Evolutionary conservation across 2,113 vertebrate species (phyloP).

Genomic region (Hassar affinis): DNA sequence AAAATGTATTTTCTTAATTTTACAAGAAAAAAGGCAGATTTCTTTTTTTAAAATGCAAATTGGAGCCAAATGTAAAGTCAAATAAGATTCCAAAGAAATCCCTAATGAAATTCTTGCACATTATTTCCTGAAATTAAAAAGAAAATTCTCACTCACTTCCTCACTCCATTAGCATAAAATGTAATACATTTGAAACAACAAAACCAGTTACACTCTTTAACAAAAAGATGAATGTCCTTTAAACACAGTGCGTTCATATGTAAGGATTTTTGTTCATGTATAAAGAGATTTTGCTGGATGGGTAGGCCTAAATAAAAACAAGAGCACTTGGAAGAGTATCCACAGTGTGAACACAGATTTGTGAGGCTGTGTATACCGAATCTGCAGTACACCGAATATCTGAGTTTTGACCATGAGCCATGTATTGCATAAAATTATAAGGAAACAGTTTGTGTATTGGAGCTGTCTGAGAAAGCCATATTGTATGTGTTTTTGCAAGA

Average conservation of each 20-base stretch:
- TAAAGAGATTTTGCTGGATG: background rate
- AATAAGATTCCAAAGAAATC: background rate
- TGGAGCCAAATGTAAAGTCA: background rate
- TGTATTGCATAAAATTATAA: background rate
- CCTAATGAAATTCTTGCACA: background rate
- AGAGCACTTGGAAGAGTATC: background rate
- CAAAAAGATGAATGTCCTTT: background rate
- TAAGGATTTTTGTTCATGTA: background rate
- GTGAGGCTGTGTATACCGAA: background rate
- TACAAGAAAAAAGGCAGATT: background rate
- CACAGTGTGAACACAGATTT: background rate
- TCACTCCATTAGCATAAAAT: background rate
- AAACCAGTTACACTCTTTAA: too few relatives aligned
- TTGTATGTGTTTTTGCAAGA: background rate
- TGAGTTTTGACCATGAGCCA: background rate
- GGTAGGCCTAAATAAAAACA: background rate
- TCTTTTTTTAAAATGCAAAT: too few relatives aligned
- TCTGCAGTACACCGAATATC: background rate
- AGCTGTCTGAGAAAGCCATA: background rate
- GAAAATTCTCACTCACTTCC: background rate
- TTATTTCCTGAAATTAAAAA: background rate
- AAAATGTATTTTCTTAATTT: background rate
- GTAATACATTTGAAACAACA: background rate
- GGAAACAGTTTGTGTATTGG: too few relatives aligned
- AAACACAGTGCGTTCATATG: background rate